phyloP scores from a whole-genome alignment of 1,140 invertebrate species.

The Vollenhovia emeryi region DNA sequence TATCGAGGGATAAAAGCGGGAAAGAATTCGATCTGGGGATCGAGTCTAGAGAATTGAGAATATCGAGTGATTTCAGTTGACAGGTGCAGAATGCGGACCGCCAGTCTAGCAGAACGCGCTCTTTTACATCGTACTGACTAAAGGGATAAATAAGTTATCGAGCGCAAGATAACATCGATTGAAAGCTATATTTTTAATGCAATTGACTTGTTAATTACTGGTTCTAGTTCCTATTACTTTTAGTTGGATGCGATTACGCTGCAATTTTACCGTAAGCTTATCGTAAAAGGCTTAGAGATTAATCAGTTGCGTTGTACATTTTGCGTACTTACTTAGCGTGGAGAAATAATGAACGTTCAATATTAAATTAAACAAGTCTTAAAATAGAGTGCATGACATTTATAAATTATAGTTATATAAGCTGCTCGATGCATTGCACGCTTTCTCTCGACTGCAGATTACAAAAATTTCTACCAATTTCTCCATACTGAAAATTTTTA shows the following conservation, averaged over 20 bases:
- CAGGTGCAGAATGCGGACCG: constrained; percentile 1
- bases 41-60: neutral
- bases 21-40: constrained; percentile 1
- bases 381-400: constrained; percentile 32
- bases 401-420: neutral
- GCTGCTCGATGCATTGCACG: neutral
- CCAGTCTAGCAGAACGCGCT: constrained; percentile 24
- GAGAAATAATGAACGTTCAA: constrained; percentile 22
- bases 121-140: no score
- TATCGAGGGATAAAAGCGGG: neutral
- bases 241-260: neutral
- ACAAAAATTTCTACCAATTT: neutral
- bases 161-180: neutral
- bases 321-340: neutral
- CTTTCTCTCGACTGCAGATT: constrained; percentile 24
- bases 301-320: neutral
- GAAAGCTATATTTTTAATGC: constrained; percentile 13
- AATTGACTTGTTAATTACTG: constrained; percentile 41
- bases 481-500: neutral
- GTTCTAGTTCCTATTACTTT: neutral
- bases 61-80: constrained; percentile 22
- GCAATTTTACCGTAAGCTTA: constrained; percentile 10
- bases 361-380: constrained; percentile 33
- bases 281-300: constrained; percentile 6
- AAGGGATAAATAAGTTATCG: constrained; percentile 38